Evolutionary conservation across 2,888 invertebrate genomes (phyloP).

Genomic region (Polietes domitor): DNA sequence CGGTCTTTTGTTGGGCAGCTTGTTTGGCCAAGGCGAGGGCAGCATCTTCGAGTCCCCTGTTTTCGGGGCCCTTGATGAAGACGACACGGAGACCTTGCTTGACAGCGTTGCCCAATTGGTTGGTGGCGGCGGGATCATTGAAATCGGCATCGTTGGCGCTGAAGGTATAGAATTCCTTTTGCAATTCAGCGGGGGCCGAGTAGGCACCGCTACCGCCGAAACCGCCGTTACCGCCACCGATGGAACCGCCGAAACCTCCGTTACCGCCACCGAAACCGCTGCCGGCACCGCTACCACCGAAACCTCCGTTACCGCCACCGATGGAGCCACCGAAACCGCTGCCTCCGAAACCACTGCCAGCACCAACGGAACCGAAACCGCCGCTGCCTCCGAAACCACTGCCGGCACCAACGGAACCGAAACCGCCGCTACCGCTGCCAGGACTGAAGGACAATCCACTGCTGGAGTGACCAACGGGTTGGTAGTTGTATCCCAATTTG

Average conservation of each 20-base stretch:
- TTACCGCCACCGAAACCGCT: slow-evolving; percentile 34
- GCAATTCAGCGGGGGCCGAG: slow-evolving; percentile 71
- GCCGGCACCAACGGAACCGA: neutral
- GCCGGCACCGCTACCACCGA: slow-evolving; percentile 42
- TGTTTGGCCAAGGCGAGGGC: slow-evolving; percentile 75
- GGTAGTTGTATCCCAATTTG: slow-evolving; percentile 76
- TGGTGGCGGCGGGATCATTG: slow-evolving; percentile 71
- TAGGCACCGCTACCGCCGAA: slow-evolving; percentile 50
- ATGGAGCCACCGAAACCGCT: neutral
- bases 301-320: slow-evolving; percentile 41
- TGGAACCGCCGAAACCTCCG: neutral
- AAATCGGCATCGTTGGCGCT: slow-evolving; percentile 78
- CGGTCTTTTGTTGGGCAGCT: slow-evolving; percentile 75
- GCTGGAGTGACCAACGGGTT: slow-evolving; percentile 73
- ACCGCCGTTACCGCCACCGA: slow-evolving; percentile 37
- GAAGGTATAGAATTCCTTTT: slow-evolving; percentile 78
- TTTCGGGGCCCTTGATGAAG: slow-evolving; percentile 72
- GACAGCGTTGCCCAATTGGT: slow-evolving; percentile 70
- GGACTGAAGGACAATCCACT: slow-evolving; percentile 74
- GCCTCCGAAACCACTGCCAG: slow-evolving; percentile 31
- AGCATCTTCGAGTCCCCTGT: slow-evolving; percentile 75
- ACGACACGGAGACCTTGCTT: slow-evolving; percentile 78
- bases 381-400: neutral
- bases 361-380: slow-evolving; percentile 25
- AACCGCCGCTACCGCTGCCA: slow-evolving; percentile 37